A percentile compares a stretch with the other conserved stretches of the same genome.
Conservation (phyloP, 2,113 vertebrate genomes). For the Scolopax mira region DNA sequence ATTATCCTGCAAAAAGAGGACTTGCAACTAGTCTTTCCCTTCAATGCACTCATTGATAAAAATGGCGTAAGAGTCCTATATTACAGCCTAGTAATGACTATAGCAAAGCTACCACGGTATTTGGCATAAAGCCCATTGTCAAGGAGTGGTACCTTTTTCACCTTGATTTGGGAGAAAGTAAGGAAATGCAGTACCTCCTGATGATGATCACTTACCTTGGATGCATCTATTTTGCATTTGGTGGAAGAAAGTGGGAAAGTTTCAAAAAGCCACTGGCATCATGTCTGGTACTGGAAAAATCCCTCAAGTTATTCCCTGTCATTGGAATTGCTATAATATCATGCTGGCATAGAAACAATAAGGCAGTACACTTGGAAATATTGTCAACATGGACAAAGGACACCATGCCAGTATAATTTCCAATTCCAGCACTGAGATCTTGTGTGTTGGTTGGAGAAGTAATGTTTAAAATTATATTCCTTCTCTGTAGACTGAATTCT, state of each 20-base stretch:
- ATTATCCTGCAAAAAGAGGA: neutral
- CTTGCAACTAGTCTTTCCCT: neutral
- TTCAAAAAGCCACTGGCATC: neutral
- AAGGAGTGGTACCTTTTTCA: neutral
- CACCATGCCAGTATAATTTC: neutral
- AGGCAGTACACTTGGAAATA: neutral
- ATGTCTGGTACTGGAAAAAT: neutral
- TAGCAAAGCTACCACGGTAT: neutral
- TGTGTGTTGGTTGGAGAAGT: neutral
- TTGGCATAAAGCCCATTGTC: neutral
- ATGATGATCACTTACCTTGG: neutral
- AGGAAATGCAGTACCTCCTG: neutral
- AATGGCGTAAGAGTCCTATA: neutral
- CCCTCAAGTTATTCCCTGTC: neutral
- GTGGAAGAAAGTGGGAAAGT: neutral
- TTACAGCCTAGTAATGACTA: neutral
- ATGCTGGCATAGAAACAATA: neutral
- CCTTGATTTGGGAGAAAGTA: neutral
- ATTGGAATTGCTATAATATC: neutral
- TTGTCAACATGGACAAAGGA: neutral
- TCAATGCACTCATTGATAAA: neutral
- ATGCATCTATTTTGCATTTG: neutral
- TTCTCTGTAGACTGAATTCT: neutral
- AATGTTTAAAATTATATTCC: neutral
- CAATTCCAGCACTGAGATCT: neutral